These are phyloP conservation scores for Semnornis frantzii DNA, from an alignment of 2,113 vertebrate genomes.

Conservation along the genomic window DNA sequence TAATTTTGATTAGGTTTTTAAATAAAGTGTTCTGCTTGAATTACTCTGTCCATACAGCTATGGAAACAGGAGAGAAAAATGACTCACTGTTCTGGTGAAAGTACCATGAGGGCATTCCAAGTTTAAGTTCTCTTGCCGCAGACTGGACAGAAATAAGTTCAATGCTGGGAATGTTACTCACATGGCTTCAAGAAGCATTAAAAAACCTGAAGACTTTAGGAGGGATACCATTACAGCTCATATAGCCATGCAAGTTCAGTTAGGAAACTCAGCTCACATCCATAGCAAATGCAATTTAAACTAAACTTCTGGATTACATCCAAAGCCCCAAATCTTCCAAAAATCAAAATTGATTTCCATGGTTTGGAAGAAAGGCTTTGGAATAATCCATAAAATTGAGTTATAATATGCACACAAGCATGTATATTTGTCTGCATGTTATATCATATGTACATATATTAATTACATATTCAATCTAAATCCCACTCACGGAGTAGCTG, in stretches of 20 bases:
- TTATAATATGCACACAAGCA: no score
- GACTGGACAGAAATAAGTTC: not conserved
- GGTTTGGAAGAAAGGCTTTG: not conserved
- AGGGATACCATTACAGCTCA: not conserved
- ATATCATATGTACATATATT: not conserved
- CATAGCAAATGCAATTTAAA: not conserved
- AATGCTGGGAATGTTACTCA: not conserved
- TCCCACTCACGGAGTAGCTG: not conserved
- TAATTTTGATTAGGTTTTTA: not conserved
- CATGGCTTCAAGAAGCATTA: not conserved
- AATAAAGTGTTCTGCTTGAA: not conserved
- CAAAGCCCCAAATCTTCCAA: not conserved
- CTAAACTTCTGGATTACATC: not conserved
- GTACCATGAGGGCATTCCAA: not conserved
- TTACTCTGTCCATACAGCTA: not conserved
- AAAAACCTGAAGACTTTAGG: not conserved
- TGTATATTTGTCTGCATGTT: not conserved
- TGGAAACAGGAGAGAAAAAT: not conserved
- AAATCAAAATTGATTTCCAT: not conserved
- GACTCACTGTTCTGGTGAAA: not conserved
- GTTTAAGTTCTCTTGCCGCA: not conserved
- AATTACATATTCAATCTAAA: not conserved
- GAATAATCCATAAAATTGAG: not conserved
- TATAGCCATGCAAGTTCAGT: accelerated
- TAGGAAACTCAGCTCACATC: not conserved